Conservation (phyloP, 2,888 invertebrate species). For the Panzeria rudis region DNA sequence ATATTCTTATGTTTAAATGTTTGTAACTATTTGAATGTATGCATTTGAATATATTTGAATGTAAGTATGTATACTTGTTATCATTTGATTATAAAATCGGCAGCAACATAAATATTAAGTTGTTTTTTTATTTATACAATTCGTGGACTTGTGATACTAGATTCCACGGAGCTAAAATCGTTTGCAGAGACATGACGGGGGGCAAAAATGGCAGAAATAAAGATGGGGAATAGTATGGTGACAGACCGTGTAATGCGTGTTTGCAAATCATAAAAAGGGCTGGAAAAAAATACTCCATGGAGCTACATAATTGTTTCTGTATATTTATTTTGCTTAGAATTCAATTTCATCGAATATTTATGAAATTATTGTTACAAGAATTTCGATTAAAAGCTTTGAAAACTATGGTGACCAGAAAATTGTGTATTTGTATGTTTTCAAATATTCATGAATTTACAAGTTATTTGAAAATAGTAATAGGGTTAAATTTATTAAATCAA, state of each 20-base stretch:
- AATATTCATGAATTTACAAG: background rate
- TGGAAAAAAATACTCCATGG: background rate
- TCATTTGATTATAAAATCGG: background rate
- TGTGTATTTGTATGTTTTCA: constrained; percentile 7
- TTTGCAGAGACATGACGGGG: background rate
- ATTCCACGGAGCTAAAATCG: constrained; percentile 3
- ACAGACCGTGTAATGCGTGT: constrained; percentile 84
- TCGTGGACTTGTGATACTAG: background rate
- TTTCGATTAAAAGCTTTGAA: constrained; percentile 33
- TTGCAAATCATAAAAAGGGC: constrained; percentile 66
- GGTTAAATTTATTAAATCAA: constrained; percentile 47
- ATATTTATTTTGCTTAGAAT: constrained; percentile 60
- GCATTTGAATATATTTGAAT: no score
- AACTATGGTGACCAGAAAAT: constrained; percentile 67
- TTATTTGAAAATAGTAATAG: constrained; percentile 29
- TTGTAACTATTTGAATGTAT: background rate
- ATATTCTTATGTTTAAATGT: background rate
- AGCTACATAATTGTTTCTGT: constrained; percentile 55
- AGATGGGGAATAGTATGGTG: constrained; percentile 76
- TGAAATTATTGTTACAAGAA: constrained; percentile 42
- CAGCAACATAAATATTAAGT: constrained; percentile 28
- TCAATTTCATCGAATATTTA: constrained; percentile 60
- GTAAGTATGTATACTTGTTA: background rate
- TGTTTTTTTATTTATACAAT: no score
- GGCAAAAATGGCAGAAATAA: background rate